Base-by-base conservation (phyloP, 2,888 invertebrate genomes). In the Eustalomyia histrio region DNA sequence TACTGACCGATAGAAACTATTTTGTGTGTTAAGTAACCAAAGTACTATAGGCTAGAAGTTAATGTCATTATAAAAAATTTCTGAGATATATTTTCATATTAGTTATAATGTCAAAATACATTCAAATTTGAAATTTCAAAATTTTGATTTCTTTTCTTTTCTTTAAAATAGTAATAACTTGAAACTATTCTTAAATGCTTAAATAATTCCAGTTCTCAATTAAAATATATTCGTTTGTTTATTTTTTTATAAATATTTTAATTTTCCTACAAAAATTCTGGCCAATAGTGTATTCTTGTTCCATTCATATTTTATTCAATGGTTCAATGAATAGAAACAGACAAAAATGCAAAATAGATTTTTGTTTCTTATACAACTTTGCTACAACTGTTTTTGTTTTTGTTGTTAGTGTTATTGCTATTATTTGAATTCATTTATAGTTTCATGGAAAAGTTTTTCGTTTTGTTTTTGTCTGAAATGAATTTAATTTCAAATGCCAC, bases 401-500 rank as follows among this genome's bases (percentile, higher is more conserved):
- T 61, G 57, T n/a, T 61, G 43, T n/a, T 61, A 3, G 7, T 33
- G 12, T 60, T 69, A 4, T 14, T 18, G n/a, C 1, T 63, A 18
- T 64, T 64, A 57, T 63, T 72, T 33, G 29, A 63, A 63, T 50
- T 57, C 50, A 52, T 60, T 71, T 71, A 21, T 52, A 35, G 50
- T 60, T 58, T 69, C 9, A n/a, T 29, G 16, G 14, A 6, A 14
- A 17, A 10, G 29, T 55, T 68, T 68, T 63, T 50, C 16, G 43
- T 29, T 14, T 29, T 47, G 39, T 52, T 35, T 33, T 17, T 50
- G n/a, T 61, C 43, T 43, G 9, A 75, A 75, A 71, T 71, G 61
- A 79, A 79, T 75, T 75, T 61, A 75, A 79, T 75, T 79, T 61
- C 71, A 71, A 71, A 71, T 79, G 75, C 71, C 75, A 79, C 79